Base-by-base conservation (phyloP, 2,888 invertebrate species). In the Tipula vernalis region DNA sequence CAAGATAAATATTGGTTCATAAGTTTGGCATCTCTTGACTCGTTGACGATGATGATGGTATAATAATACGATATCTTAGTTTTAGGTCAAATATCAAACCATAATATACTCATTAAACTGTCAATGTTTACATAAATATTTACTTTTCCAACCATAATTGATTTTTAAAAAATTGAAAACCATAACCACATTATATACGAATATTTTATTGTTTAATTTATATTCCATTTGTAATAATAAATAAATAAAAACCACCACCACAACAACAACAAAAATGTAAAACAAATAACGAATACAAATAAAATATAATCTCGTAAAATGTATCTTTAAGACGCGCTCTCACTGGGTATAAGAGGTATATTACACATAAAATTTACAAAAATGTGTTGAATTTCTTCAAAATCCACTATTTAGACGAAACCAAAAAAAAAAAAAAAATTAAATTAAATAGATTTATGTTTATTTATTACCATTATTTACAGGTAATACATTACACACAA, bases 71-170 rank as follows among this genome's bases (percentile, higher is more conserved):
- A 71, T 71, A 71, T 71, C 28, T 28, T 71, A 71, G 71, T 71
- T 71, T 71, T 71, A 71, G 71, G 71, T 71, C 71, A 71, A 71
- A 71, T 28, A 71, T 2, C 28, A 71, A 71, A 71, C 28, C 8
- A 71, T 28, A 71, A 71, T 71, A 71, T 71, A 71, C 71, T 71
- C 71, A 71, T 71, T 71, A 71, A 71, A 71, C 71, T 71, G 71
- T 71, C 71, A 71, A 71, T 71, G 71, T 71, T 71, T 71, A 71
- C 71, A 71, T 71, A 71, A 71, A 71, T 71, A 71, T 71, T 71
- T 71, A 71, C 71, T 8, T 71, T 71, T 71, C 71, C 71, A 71
- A 71, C 71, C 71, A 71, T 71, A 71, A 71, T 71, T 71, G 71
- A 71, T 71, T 71, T 71, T 71, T 71, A 71, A 71, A 71, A 71